A percentile compares a stretch with the other conserved stretches of the same genome.
phyloP scores from a whole-genome alignment of 2,888 invertebrate species.

The Agonopterix heracliana region DNA sequence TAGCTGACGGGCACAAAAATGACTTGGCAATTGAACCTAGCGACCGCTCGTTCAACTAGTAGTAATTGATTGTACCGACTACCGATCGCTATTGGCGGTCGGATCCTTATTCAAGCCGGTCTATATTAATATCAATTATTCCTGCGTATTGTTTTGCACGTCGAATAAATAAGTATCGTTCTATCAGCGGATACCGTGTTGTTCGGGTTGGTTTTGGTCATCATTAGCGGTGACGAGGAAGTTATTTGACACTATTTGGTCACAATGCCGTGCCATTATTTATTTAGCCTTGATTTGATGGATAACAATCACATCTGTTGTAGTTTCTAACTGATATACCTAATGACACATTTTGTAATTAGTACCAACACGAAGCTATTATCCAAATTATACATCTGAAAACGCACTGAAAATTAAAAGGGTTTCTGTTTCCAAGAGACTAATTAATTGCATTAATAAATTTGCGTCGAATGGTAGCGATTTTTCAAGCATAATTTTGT shows the following conservation, averaged over 20 bases:
- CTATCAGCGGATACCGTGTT: constrained; percentile 17
- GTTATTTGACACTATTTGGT: constrained; percentile 20
- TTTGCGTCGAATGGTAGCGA: too few species aligned
- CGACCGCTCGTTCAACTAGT: constrained; percentile 58
- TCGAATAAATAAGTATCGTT: constrained; percentile 26
- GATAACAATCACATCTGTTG: too few species aligned
- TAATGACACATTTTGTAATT: too few species aligned
- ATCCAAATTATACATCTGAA: too few species aligned
- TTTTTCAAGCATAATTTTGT: too few species aligned
- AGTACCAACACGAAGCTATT: too few species aligned
- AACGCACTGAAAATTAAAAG: too few species aligned
- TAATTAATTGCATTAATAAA: too few species aligned
- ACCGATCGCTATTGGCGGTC: constrained; percentile 45
- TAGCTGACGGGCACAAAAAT: constrained; percentile 42
- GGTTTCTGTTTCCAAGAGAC: too few species aligned
- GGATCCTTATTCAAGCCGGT: constrained; percentile 34
- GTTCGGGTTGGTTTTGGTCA: constrained; percentile 13
- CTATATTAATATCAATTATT: constrained; percentile 39
- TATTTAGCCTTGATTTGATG: background rate
- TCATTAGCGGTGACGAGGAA: constrained; percentile 24
- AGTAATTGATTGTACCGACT: constrained; percentile 62
- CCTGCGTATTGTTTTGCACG: constrained; percentile 19
- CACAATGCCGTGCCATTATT: background rate
- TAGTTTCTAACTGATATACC: too few species aligned
- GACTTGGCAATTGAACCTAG: constrained; percentile 56